These are phyloP conservation scores for Hippocampus mohnikei DNA, from an alignment of 2,113 vertebrate species.

Conservation along the genomic window DNA sequence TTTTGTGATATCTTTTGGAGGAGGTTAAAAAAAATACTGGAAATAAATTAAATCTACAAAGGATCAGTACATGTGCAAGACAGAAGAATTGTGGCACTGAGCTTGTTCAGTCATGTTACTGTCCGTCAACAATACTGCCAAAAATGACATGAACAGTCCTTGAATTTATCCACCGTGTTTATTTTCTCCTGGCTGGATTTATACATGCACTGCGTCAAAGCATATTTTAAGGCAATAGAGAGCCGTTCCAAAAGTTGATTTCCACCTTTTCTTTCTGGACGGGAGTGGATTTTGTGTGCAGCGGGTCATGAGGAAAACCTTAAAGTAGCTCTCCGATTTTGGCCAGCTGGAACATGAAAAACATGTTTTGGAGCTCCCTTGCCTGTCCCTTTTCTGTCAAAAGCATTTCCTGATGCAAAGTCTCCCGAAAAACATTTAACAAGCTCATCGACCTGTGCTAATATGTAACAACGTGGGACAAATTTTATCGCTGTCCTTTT, in stretches of 20 bases:
- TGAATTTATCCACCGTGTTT: background rate
- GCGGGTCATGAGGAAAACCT: constrained; percentile 1
- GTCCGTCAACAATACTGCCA: background rate
- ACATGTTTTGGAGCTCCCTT: background rate
- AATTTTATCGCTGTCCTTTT: too few species aligned
- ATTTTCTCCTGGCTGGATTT: background rate
- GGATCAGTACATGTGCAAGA: background rate
- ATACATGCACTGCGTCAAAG: background rate
- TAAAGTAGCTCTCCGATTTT: background rate
- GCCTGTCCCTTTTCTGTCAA: background rate
- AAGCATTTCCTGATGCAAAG: background rate
- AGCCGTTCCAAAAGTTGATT: background rate
- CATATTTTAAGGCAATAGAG: background rate
- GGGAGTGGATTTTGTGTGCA: background rate
- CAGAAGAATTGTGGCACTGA: background rate
- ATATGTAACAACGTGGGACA: background rate
- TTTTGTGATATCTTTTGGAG: too few species aligned
- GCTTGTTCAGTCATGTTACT: background rate
- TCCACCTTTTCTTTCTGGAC: background rate
- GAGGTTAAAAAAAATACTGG: too few species aligned
- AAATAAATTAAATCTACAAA: background rate
- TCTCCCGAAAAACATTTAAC: background rate
- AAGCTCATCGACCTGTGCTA: background rate
- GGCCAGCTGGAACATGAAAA: background rate
- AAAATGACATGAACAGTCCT: background rate